Evolutionary conservation across 1,140 invertebrate species (phyloP), one percentile per base, ranked within the genome.

Genomic region (Goniozus legneri): DNA sequence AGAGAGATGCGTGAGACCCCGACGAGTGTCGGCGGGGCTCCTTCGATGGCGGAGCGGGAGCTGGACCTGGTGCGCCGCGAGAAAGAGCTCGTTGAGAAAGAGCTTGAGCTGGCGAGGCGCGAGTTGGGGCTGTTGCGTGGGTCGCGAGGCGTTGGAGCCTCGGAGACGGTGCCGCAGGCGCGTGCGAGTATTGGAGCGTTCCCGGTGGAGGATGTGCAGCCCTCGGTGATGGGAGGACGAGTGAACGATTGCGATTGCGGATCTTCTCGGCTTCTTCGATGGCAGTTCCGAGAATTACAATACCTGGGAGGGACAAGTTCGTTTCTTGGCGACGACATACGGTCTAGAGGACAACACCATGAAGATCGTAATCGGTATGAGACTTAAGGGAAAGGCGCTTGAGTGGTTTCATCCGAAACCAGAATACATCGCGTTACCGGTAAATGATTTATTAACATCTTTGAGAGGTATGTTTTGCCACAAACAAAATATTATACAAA

Each of bases 391-490:
- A 8, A 48, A 31, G 41, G 41, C 50, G 1, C n/a, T 1, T 2
- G 31, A 41, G 8, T 53, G 51, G 51, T 38, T 53, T 8, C 22
- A 39, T 18, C 45, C 46, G 0, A 32, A 39, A 16, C 6, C 42
- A 3, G 51, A 48, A 27, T 37, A 48, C 16, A 13, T 53, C 0
- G n/a, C 8, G 8, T n/a, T 48, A 12, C 8, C 21, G 1, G 30
- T 30, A 14, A 41, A 44, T 2, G 14, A 31, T 3, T 33, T 35
- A 0, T 21, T 47, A 8, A 16, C 0, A 3, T 12, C 15, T 3
- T 13, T 47, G 4, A 24, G 36, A n/a, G 2, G 6, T 12, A 47
- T 39, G 27, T 47, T 31, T 6, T 20, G 27, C 8, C 21, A 2
- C 10, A 16, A 10, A 3, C 15, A 19, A 14, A 39, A 20, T 8